Conservation (phyloP, 2,113 vertebrate genomes). For the Rhipidura dahli region DNA sequence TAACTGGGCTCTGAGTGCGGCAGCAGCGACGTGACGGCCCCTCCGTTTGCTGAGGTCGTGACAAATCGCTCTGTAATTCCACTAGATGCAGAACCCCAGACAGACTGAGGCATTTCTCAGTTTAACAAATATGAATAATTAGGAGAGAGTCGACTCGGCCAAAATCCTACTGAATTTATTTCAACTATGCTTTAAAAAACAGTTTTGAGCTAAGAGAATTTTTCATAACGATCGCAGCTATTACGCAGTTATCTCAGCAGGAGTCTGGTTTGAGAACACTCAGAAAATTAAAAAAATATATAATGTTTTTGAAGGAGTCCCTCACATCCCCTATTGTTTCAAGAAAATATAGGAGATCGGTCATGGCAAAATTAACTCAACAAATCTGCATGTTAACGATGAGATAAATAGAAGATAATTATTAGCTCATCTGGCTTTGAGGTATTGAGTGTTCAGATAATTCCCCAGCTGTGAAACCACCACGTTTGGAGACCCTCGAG, state of each 20-base stretch:
- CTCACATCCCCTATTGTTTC: background rate
- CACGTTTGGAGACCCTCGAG: background rate
- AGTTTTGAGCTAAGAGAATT: background rate
- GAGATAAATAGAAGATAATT: background rate
- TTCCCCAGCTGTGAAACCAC: background rate
- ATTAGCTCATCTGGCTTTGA: background rate
- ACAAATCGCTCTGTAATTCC: background rate
- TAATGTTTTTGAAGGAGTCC: background rate
- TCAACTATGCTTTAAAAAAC: background rate
- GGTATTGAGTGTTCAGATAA: background rate
- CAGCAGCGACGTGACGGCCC: background rate
- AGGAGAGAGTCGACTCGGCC: background rate
- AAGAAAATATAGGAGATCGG: background rate
- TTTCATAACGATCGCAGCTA: background rate
- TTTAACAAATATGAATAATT: background rate
- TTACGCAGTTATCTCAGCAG: background rate
- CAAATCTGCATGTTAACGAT: conserved; percentile 4
- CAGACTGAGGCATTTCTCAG: background rate
- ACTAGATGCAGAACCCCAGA: background rate
- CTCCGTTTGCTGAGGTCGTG: background rate
- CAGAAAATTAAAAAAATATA: conserved; percentile 55
- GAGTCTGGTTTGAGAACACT: background rate
- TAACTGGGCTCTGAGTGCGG: background rate
- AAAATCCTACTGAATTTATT: background rate
- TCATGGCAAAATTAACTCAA: conserved; percentile 24